phyloP scores from a whole-genome alignment of 2,888 invertebrate species.

The Chymomyza caudatula region DNA sequence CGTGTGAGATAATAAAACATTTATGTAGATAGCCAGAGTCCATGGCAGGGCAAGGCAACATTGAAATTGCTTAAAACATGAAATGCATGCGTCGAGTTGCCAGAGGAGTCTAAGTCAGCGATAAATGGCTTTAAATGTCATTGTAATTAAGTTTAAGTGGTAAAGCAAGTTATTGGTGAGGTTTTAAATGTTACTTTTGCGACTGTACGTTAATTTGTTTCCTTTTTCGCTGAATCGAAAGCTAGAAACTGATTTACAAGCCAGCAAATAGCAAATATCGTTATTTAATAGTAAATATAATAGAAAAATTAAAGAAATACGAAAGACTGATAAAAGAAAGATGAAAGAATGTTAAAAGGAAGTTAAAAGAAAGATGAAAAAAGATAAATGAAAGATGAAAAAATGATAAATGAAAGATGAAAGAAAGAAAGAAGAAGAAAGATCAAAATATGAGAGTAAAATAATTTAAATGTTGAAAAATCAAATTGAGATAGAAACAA shows the following conservation, averaged over 20 bases:
- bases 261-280: too few relatives aligned
- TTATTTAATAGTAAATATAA: too few relatives aligned
- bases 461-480: too few relatives aligned
- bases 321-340: too few relatives aligned
- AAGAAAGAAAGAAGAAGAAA: background rate
- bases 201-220: background rate
- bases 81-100: background rate
- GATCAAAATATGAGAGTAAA: too few relatives aligned
- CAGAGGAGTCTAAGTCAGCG: background rate
- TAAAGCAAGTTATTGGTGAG: background rate
- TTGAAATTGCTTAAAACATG: conserved; percentile 63
- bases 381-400: background rate
- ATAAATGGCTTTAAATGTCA: conserved; percentile 51
- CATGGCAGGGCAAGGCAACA: conserved; percentile 47
- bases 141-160: conserved; percentile 52
- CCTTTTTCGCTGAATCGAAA: too few relatives aligned
- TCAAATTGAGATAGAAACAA: too few relatives aligned
- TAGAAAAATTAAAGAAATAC: background rate
- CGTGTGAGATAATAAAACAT: conserved; percentile 67
- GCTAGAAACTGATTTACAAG: too few relatives aligned
- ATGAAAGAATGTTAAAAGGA: background rate
- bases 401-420: background rate
- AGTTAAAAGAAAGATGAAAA: background rate
- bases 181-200: background rate
- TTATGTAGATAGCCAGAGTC: conserved; percentile 56